These are phyloP conservation scores for Calameuta filiformis DNA, from an alignment of 2,888 invertebrate species.

Conservation along the genomic window DNA sequence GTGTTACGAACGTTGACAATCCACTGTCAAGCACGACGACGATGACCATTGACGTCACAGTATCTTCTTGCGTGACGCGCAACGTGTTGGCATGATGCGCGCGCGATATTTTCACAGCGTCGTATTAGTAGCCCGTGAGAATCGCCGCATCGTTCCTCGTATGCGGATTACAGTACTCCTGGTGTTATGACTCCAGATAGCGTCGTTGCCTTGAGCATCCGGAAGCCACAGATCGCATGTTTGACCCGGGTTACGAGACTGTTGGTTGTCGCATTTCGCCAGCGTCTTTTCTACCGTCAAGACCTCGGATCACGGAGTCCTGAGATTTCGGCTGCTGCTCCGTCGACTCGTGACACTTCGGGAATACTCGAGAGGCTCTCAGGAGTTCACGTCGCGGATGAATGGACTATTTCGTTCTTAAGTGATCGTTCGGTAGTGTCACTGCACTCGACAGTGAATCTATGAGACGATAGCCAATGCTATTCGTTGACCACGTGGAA, in stretches of 20 bases:
- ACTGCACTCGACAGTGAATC: neutral
- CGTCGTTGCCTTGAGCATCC: neutral
- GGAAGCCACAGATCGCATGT: neutral
- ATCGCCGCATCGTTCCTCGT: neutral
- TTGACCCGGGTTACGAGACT: too few species aligned
- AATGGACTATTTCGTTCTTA: neutral
- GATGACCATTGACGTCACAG: conserved; percentile 3
- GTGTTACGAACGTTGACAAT: neutral
- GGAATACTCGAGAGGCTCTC: neutral
- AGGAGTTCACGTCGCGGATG: neutral
- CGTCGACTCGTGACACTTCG: neutral
- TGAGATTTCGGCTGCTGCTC: too few species aligned
- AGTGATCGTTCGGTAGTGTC: neutral
- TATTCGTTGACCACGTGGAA: neutral
- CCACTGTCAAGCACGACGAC: neutral
- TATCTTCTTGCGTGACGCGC: neutral
- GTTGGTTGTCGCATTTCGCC: too few species aligned
- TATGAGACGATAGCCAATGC: neutral
- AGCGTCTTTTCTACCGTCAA: too few species aligned
- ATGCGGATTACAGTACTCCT: neutral
- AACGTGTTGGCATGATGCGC: conserved; percentile 3
- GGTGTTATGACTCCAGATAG: neutral
- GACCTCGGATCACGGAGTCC: too few species aligned
- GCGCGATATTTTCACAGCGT: neutral
- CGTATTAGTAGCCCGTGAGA: neutral